Evolutionary conservation across 2,797 vertebrate species (phyloP).

Genomic region (Menidia menidia): DNA sequence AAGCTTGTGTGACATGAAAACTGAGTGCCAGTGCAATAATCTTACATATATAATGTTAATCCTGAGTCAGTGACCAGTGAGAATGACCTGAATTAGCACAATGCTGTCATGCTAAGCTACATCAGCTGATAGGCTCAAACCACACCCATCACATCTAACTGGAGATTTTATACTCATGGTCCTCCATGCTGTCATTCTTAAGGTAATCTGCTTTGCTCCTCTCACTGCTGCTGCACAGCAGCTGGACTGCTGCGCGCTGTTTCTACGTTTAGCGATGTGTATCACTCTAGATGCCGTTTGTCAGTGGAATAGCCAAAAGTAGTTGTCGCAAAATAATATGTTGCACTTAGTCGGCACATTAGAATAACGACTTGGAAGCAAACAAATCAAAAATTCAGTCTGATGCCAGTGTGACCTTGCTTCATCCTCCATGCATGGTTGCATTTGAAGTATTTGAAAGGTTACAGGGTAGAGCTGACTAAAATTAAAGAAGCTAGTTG

Average conservation of each 20-base stretch:
- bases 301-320: slow-evolving; percentile 36
- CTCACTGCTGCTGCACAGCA: slow-evolving; percentile 6
- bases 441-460: slow-evolving; percentile 44
- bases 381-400: slow-evolving; percentile 30
- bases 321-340: slow-evolving; percentile 27
- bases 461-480: slow-evolving; percentile 19
- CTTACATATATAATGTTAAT: slow-evolving; percentile 42
- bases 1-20: slow-evolving; percentile 56
- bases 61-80: slow-evolving; percentile 22
- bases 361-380: slow-evolving; percentile 19
- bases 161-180: slow-evolving; percentile 19
- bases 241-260: slow-evolving; percentile 5
- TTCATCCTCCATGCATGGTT: slow-evolving; percentile 41
- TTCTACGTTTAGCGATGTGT: not conserved
- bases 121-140: slow-evolving; percentile 20
- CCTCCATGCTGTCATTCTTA: slow-evolving; percentile 8
- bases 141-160: slow-evolving; percentile 8
- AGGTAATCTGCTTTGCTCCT: slow-evolving; percentile 12
- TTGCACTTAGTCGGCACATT: slow-evolving; percentile 13
- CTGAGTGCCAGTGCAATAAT: slow-evolving; percentile 30
- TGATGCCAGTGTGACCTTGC: slow-evolving; percentile 58
- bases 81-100: slow-evolving; percentile 4
- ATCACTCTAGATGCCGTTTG: slow-evolving; percentile 20
- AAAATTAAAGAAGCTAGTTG: slow-evolving; percentile 37
- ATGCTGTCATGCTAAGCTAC: slow-evolving; percentile 11